These are phyloP conservation scores for Enteromius thamalakanensis DNA, from an alignment of 2,797 vertebrate genomes.

Conservation along the genomic window DNA sequence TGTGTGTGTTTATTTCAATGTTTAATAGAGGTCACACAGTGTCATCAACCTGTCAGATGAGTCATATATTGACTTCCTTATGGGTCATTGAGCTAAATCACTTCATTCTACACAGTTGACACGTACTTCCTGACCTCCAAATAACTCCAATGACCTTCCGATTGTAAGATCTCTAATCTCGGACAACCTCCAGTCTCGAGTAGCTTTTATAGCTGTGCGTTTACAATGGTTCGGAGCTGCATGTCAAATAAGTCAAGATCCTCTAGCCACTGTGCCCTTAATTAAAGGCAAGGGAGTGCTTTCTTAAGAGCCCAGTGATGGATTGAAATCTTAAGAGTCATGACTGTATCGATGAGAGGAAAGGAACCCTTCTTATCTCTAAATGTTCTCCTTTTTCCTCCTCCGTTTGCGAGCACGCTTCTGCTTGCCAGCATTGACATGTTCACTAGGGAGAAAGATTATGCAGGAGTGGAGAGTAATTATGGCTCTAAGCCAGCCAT, in stretches of 20 bases:
- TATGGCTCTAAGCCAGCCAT: constrained; percentile 66
- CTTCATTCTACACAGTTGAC: neutral
- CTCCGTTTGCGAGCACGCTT: constrained; percentile 34
- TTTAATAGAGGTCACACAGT: neutral
- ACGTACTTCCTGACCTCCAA: constrained; percentile 1
- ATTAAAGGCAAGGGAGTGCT: constrained; percentile 62
- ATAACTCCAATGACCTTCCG: constrained; percentile 33
- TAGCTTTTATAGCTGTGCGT: constrained; percentile 50
- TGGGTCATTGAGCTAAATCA: constrained; percentile 4
- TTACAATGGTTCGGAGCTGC: constrained; percentile 47
- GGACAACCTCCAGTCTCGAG: neutral
- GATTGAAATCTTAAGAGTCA: constrained; percentile 56
- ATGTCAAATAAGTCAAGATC: constrained; percentile 20
- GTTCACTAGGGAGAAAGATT: constrained; percentile 62
- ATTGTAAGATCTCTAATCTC: constrained; percentile 31
- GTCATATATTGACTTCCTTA: neutral
- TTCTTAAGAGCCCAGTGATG: constrained; percentile 62
- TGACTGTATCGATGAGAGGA: constrained; percentile 44
- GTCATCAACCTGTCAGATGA: neutral
- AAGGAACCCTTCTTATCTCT: constrained; percentile 66
- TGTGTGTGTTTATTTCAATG: neutral
- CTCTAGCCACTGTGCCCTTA: constrained; percentile 54
- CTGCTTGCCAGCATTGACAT: constrained; percentile 59
- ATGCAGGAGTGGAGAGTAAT: constrained; percentile 67
- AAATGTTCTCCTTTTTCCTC: constrained; percentile 63